Base-by-base conservation (phyloP, 1,140 invertebrate species). In the Eubasilissa regina region DNA sequence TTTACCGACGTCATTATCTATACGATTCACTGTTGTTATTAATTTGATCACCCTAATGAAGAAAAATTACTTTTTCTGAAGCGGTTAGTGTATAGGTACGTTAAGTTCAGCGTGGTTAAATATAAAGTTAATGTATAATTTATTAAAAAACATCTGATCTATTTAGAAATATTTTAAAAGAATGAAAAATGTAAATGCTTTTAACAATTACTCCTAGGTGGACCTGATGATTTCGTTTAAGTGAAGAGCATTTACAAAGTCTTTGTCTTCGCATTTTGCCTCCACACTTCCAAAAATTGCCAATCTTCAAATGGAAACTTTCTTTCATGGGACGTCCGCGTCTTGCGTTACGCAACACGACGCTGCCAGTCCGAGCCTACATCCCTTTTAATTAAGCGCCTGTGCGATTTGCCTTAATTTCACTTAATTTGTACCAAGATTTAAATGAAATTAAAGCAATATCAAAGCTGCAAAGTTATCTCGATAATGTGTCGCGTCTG, bases 391-490 rank as follows among this genome's bases (percentile, higher is more conserved):
- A 76, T 76, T 76, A 76, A 62, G 66, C 68, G 58, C 74, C 72
- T 73, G 11, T 74, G 76, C 80, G 70, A 77, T 79, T 81, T 77
- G 81, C 81, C 66, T 82, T 82, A 82, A 82, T 82, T 82, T 82
- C 81, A 64, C 75, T 75, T 80, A 82, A 82, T 80, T 82, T 80
- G 78, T 82, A 82, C 75, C 45, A 77, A 80, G 78, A 82, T 80
- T 82, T 82, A 82, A 77, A 75, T 74, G 78, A 80, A 82, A 78
- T 82, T 82, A 82, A 82, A 62, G 81, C 78, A 79, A 82, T 80
- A 75, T 80, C 81, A 75, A 75, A 75, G 70, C 78, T 60, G 70
- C 56, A 70, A 60, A 81, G 80, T 58, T 70, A 79, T 78, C 80
- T 78, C 80, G 80, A 81, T 81, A 81, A 81, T 81, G 80, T 81